Base-by-base conservation (phyloP, 1,140 invertebrate species). In the Aradophagus sp. region DNA sequence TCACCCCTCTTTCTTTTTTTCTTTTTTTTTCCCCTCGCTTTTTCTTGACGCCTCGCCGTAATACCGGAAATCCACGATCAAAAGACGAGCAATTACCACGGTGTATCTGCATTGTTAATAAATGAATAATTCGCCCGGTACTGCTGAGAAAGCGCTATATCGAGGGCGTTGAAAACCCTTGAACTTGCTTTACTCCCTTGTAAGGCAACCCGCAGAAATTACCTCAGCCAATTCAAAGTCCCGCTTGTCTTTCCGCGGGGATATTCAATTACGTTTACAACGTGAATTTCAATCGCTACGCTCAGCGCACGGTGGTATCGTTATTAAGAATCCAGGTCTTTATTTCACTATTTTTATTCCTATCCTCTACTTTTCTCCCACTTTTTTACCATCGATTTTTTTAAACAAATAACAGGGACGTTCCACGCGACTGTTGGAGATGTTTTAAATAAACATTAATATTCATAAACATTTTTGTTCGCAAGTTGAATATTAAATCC, bases 31-130 rank as follows among this genome's bases (percentile, higher is more conserved):
- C 5, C 17, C 7, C 1, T 56, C 48, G 1, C n/a, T 53, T 56
- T 36, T 61, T 58, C 41, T 32, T 59, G 13, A 17, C 62, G 14
- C 26, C 42, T 32, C 41, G 45, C 11, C 56, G 38, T 47, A 58
- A 67, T 41, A 32, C 65, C 45, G 65, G 58, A 68, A 73, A 73
- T 73, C 65, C 58, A 61, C 70, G 53, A 73, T 73, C 58, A 73
- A 73, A 65, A 69, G 65, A 42, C 47, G 50, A 56, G 56, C 66
- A 61, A 70, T 70, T 70, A 74, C 44, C 67, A 34, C 55, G 50
- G 29, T 59, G 52, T 62, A 65, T 62, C 61, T 74, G 72, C 66
- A 61, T 73, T 55, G 65, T 73, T 69, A 73, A 73, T 68, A 68
- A 73, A 73, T 68, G 70, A 73, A 73, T 68, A 73, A 73, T 73